Base-by-base conservation (phyloP, 2,113 vertebrate genomes). In the Notarius lentiginosus region DNA sequence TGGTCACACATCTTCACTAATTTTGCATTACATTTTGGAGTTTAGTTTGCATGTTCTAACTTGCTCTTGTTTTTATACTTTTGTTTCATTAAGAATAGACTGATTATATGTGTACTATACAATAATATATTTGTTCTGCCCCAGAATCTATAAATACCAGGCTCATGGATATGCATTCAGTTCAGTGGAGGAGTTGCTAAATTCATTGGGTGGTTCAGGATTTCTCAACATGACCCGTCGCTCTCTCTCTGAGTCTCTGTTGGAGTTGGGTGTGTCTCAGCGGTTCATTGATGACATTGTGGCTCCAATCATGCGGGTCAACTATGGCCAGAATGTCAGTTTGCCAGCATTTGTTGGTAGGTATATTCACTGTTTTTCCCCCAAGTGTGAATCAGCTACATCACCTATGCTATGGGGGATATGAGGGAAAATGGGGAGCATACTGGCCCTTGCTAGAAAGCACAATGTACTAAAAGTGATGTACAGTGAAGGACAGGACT, bases 121-220 rank as follows among this genome's bases (percentile, higher is more conserved):
- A 83, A 49, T 79, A 6, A 83, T 22, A 72, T 47, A 55, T 58
- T 60, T 80, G 60, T 84, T 27, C 61, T 22, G 86, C 61, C 61
- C 34, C 86, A 99, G 98, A 92, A 96, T 99, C 90, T 99, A 99
- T 91, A 99, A 99, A 94, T 99, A 99, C 93, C 98, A 99, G 93
- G 97, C 96, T 0, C 97, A 99, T 0, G 98, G 98, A 76, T 98
- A 98, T 0, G 97, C 98, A 61, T 99, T 99, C 95, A 97, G 97
- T 66, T 96, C 96, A 0, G 96, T 98, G 90, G 98, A 99, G 90
- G 97, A 98, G 89, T 94, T 99, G 86, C 93, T 99, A 86, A 95
- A 92, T 88, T 99, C 98, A 0, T 94, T 99, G 47, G 98, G 98
- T 0, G 97, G 98, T 2, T 95, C 97, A 0, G 94, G 96, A 88